Percentiles rank a stretch among this genome's conserved stretches.
Evolutionary conservation across 2,797 vertebrate genomes (phyloP).

Genomic region (Spea hammondii): DNA sequence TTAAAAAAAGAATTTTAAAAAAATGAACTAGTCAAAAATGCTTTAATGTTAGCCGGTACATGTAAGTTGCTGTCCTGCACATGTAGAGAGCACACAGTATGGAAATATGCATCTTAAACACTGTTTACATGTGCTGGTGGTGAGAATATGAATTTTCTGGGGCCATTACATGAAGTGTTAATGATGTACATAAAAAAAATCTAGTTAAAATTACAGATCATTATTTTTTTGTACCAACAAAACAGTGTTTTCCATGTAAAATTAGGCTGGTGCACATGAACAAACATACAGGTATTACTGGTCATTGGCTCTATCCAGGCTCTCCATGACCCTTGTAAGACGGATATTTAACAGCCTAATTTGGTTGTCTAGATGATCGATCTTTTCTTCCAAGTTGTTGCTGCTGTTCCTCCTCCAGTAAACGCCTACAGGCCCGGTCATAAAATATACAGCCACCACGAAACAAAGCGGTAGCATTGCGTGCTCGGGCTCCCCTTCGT

Average conservation of each 20-base stretch:
- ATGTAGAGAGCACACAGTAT: no score
- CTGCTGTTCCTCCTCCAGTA: slow-evolving; percentile 82
- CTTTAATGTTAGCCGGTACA: no score
- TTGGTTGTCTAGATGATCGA: slow-evolving; percentile 92
- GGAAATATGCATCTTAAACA: no score
- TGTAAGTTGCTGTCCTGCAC: no score
- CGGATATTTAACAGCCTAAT: slow-evolving; percentile 93
- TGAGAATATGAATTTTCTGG: no score
- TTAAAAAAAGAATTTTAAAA: neutral
- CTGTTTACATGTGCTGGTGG: no score
- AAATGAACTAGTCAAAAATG: neutral
- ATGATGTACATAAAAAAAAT: no score
- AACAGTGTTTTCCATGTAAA: slow-evolving; percentile 34
- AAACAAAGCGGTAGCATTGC: slow-evolving; percentile 89
- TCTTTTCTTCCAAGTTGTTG: slow-evolving; percentile 88
- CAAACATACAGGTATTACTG: slow-evolving; percentile 63
- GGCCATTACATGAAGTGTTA: no score
- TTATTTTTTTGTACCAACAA: neutral
- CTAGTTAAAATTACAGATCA: no score
- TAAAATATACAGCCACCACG: slow-evolving; percentile 91
- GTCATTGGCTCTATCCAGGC: slow-evolving; percentile 78
- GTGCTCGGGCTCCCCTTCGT: slow-evolving; percentile 88
- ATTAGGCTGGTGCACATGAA: slow-evolving; percentile 56
- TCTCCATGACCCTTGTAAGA: slow-evolving; percentile 88
- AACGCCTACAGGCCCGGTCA: slow-evolving; percentile 88